Base-by-base conservation (phyloP, 2,113 vertebrate species). In the Saccopteryx bilineata region DNA sequence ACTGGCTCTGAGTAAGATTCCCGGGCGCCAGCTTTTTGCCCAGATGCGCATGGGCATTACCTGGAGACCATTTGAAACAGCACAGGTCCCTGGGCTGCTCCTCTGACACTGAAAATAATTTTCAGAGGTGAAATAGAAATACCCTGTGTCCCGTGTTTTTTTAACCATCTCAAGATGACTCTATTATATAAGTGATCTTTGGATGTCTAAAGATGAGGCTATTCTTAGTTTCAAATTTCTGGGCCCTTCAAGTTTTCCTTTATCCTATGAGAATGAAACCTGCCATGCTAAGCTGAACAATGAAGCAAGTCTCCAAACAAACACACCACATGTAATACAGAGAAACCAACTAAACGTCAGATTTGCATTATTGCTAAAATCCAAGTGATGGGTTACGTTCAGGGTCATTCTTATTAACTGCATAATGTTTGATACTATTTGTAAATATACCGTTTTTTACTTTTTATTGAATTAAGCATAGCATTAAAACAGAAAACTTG, bases 191-290 rank as follows among this genome's bases (percentile, higher is more conserved):
- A 52, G 58, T 80, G 13, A 23, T 95, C 75, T 78, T 66, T 46
- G 46, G 46, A 63, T 5, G 7, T 39, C 48, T 91, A 72, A 66
- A 84, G 48, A 48, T 4, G 65, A 58, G 58, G 31, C 5, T 82
- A 60, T 21, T 50, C 19, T 91, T 91, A 66, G 26, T 39, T 81
- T 61, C 78, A 52, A 72, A 66, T n/a, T 81, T 93, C 76, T 88
- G 28, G 21, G 60, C 52, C 31, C 15, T 79, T 15, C 5, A 80
- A 24, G 28, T 84, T 65, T 80, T 87, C 23, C 69, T 72, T 80
- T n/a, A n/a, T 56, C 7, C 46, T 54, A 5, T 9, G 54, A 52
- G 56, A 78, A 81, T 28, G 9, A 91, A 87, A 66, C 33, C 82
- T 39, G 11, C 28, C 0, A 17, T 54, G 14, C 28, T 17, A 19